These are phyloP conservation scores for Dipodomys ordii DNA, from an alignment of 2,113 vertebrate genomes.

Conservation along the genomic window DNA sequence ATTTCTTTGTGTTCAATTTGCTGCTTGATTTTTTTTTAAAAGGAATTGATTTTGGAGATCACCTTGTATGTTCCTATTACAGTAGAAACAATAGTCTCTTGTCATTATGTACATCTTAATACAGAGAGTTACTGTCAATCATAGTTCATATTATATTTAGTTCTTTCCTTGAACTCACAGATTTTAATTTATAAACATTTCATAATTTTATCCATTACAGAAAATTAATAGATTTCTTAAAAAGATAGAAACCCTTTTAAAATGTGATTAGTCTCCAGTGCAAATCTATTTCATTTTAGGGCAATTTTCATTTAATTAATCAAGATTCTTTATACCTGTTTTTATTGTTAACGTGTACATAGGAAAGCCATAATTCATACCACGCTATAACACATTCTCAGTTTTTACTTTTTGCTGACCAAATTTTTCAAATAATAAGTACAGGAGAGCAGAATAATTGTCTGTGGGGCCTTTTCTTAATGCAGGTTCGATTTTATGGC, in stretches of 20 bases:
- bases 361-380: neutral
- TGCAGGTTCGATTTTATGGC: neutral
- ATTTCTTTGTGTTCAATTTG: neutral
- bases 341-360: conserved; percentile 30
- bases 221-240: conserved; percentile 24
- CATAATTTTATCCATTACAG: neutral
- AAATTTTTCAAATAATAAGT: conserved; percentile 39
- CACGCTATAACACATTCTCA: neutral
- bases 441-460: neutral
- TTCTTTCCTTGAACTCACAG: neutral
- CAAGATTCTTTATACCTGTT: neutral
- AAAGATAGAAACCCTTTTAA: neutral
- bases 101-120: neutral
- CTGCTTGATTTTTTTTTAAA: neutral
- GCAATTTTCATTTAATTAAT: conserved; percentile 35
- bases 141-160: neutral
- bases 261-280: neutral
- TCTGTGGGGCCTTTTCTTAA: neutral
- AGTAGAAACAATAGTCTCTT: neutral
- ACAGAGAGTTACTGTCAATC: neutral
- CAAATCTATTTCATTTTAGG: neutral
- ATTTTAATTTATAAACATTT: neutral
- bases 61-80: neutral
- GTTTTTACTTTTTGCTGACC: neutral
- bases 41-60: neutral